phyloP scores from a whole-genome alignment of 2,113 vertebrate species.

The Suricata suricatta region DNA sequence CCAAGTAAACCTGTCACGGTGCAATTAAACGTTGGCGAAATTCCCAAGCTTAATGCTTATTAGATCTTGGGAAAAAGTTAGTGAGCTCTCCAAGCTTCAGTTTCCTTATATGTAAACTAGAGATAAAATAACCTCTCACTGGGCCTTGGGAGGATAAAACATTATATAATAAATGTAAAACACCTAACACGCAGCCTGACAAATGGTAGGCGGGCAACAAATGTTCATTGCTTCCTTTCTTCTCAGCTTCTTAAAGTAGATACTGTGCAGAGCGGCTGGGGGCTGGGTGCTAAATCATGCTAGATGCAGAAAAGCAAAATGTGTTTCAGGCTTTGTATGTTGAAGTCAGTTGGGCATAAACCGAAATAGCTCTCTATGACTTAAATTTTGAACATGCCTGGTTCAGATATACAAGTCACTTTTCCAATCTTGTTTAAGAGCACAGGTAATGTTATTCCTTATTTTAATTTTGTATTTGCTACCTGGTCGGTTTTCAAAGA shows the following conservation, averaged over 20 bases:
- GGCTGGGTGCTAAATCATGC: constrained; percentile 69
- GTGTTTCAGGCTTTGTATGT: constrained; percentile 1
- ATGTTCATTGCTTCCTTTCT: constrained; percentile 72
- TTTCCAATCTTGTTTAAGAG: neutral
- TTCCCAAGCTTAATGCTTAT: constrained; percentile 49
- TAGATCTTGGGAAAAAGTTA: constrained; percentile 41
- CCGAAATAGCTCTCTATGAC: constrained; percentile 39
- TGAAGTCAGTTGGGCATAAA: neutral
- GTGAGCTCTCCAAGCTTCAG: constrained; percentile 29
- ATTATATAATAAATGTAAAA: constrained; percentile 80
- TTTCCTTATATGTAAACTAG: constrained; percentile 52
- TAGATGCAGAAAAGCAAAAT: constrained; percentile 44
- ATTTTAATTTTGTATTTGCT: constrained; percentile 45
- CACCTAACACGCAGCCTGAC: constrained; percentile 71
- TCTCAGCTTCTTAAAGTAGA: constrained; percentile 76
- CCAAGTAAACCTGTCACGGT: constrained; percentile 10
- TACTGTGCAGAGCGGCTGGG: constrained; percentile 59
- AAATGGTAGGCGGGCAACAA: constrained; percentile 75
- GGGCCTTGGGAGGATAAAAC: constrained; percentile 68
- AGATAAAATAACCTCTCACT: constrained; percentile 62
- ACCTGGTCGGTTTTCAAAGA: neutral
- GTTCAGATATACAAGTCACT: neutral
- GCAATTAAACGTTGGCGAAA: constrained; percentile 53
- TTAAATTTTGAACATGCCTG: neutral
- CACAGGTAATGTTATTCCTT: neutral